Conservation (phyloP, 2,888 invertebrate genomes). For the Callimorpha dominula region DNA sequence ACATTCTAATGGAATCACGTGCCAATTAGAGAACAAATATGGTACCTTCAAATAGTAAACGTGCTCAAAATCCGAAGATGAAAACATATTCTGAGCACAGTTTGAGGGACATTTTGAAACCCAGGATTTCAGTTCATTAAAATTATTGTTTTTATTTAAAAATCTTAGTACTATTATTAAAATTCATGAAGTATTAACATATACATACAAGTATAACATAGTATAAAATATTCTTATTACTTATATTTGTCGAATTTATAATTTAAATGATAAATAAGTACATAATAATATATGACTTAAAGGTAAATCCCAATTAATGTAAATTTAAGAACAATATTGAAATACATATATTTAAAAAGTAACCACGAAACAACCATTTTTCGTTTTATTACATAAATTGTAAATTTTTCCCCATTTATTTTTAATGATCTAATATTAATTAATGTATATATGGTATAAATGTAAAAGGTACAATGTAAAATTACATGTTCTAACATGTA, state of each 20-base stretch:
- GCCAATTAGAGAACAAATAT: slow-evolving; percentile 16
- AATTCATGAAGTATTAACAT: too few species aligned
- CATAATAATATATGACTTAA: not conserved
- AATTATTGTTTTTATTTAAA: not conserved
- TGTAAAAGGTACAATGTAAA: too few species aligned
- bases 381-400: not conserved
- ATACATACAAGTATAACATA: too few species aligned
- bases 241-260: not conserved
- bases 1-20: slow-evolving; percentile 23
- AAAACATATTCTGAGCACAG: not conserved
- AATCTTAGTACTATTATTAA: not conserved
- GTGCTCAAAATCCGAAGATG: not conserved
- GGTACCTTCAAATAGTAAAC: not conserved
- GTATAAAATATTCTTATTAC: not conserved
- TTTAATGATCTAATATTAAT: too few species aligned
- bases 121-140: too few species aligned
- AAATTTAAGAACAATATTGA: not conserved
- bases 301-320: not conserved
- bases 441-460: too few species aligned
- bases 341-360: too few species aligned
- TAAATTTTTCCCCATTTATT: not conserved
- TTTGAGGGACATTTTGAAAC: not conserved
- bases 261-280: not conserved
- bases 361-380: not conserved
- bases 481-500: not conserved